Percentiles rank a stretch among this genome's conserved stretches.
phyloP scores from a whole-genome alignment of 2,888 invertebrate species.

The Agrochola litura region DNA sequence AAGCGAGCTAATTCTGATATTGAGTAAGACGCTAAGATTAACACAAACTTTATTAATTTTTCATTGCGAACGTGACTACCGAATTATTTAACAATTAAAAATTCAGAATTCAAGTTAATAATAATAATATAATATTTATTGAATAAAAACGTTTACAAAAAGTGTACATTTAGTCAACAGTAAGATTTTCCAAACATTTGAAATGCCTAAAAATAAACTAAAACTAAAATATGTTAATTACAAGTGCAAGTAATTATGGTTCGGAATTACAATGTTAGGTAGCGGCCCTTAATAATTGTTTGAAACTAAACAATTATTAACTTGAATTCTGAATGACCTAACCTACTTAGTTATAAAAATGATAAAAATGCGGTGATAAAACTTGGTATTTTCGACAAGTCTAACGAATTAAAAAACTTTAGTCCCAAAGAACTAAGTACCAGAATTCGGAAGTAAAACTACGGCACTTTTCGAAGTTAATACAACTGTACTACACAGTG shows the following conservation, averaged over 20 bases:
- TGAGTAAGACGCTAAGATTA: constrained; percentile 20
- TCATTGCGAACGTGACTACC: constrained; percentile 13
- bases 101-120: too few species aligned
- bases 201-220: too few species aligned
- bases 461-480: not conserved
- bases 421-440: not conserved
- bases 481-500: constrained; percentile 24
- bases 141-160: too few species aligned
- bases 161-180: too few species aligned
- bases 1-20: constrained; percentile 15
- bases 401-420: not conserved
- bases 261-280: too few species aligned
- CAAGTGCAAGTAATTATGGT: too few species aligned
- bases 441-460: not conserved
- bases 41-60: constrained; percentile 30
- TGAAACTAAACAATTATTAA: not conserved
- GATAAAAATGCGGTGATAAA: not conserved
- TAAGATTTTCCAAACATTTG: too few species aligned
- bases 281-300: too few species aligned
- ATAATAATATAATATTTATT: too few species aligned
- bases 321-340: not conserved
- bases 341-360: not conserved
- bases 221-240: too few species aligned
- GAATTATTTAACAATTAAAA: not conserved
- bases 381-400: not conserved